Evolutionary conservation across 2,888 invertebrate species (phyloP), one percentile per base, ranked within the genome.

Genomic region (Keiferia lycopersicella): DNA sequence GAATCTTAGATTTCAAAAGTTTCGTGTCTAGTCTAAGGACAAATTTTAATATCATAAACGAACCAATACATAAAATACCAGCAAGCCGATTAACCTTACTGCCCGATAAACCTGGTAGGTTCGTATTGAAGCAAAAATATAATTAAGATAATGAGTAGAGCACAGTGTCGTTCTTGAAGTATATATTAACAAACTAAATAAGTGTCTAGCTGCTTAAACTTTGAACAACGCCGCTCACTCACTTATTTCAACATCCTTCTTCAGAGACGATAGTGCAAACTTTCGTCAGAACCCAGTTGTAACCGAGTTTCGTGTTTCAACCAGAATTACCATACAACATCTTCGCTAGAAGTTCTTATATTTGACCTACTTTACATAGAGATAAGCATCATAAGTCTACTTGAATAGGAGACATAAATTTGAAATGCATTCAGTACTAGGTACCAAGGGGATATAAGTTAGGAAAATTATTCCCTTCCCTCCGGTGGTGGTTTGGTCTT

Each of bases 381-480:
- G 51, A 50, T 30, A 51, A 51, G 51, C 22, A 51, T 60, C 48
- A 50, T 51, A 56, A 53, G 30, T 61, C 50, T 50, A 34, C 61
- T 38, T 41, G 58, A 16, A 34, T 53, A 26, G 45, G 20, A 51
- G 51, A 50, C 58, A 58, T 58, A 63, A 64, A 60, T 64, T 64
- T 16, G 26, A 60, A 60, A 64, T 64, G 64, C 64, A 64, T 51
- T 60, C 39, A n/a, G 41, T 53, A 39, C 48, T 56, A 22, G 18
- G 51, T 20, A 51, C 63, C 53, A 39, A n/a, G 50, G 48, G 61
- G 61, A 56, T 38, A 63, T 65, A 65, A 63, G 34, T 50, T 63
- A 57, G 57, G 57, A 56, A 58, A 65, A 65, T 65, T 65, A 65
- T 65, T 63, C 61, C 63, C 63, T 61, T 61, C 61, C 50, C 63